These are phyloP conservation scores for Epirrhoe alternata DNA, from an alignment of 2,888 invertebrate genomes.

Conservation along the genomic window DNA sequence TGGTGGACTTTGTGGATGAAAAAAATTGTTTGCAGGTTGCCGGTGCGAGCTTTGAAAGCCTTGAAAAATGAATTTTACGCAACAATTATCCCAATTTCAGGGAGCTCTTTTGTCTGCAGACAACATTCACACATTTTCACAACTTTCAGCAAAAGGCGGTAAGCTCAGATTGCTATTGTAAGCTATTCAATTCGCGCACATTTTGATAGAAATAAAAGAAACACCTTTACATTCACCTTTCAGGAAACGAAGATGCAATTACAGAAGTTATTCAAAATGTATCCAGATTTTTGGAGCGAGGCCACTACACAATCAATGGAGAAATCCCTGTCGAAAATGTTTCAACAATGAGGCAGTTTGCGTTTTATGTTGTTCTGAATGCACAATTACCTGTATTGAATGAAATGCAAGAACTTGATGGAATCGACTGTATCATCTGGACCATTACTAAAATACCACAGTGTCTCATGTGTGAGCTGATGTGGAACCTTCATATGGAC, in stretches of 20 bases:
- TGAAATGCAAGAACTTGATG: constrained; percentile 64
- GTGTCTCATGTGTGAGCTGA: constrained; percentile 72
- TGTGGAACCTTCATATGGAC: constrained; percentile 71
- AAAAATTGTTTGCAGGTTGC: constrained; percentile 1
- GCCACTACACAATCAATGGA: constrained; percentile 55
- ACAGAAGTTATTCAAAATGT: constrained; percentile 57
- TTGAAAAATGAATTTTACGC: constrained; percentile 67
- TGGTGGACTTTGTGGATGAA: too few species aligned
- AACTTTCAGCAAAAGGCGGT: constrained; percentile 71
- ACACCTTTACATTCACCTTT: background rate
- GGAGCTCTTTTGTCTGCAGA: constrained; percentile 71
- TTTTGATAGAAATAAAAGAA: background rate
- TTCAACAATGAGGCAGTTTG: constrained; percentile 60
- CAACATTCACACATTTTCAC: constrained; percentile 64
- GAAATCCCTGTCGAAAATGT: constrained; percentile 46
- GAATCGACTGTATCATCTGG: constrained; percentile 66
- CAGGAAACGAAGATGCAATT: constrained; percentile 76
- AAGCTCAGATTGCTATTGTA: constrained; percentile 24
- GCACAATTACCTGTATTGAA: constrained; percentile 64
- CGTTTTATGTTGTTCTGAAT: constrained; percentile 71
- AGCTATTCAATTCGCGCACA: background rate
- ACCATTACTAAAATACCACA: constrained; percentile 70
- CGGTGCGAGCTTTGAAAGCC: background rate
- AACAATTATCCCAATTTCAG: constrained; percentile 70
- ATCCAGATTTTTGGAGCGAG: constrained; percentile 58